Base-by-base conservation (phyloP, 2,888 invertebrate genomes). In the Isoperla grammatica region DNA sequence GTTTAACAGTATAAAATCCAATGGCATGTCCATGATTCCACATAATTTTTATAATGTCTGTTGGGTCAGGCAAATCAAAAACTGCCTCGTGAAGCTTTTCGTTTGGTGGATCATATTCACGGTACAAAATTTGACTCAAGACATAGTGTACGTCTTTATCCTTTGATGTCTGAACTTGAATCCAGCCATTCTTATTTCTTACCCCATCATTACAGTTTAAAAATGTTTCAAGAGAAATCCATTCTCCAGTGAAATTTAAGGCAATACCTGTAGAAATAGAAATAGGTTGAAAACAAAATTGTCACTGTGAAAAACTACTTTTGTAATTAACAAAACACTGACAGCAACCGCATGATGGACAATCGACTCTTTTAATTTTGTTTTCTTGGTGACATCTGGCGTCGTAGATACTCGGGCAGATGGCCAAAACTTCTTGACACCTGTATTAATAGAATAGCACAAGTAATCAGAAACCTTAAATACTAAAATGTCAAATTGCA, bases 1-100 rank as follows among this genome's bases (percentile, higher is more conserved):
- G 68, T 68, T 74, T 75, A 9, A 74, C 62, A 0, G 72, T 72
- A 61, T 74, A 75, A 67, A 75, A 63, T 43, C 63, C 63, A 39
- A 61, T 55, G 5, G 61, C 61, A 46, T 40, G 45, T n/a, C 57
- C 55, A n/a, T 58, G 35, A 13, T 50, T n/a, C 61, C 61, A 63
- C 3, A 61, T n/a, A 6, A 63, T 48, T 17, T 46, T 57, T 12
- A 61, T 54, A 2, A 56, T 13, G 50, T 63, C 63, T 23, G 42
- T 35, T 23, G 59, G 46, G 39, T 63, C 63, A 22, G 63, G 63
- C 17, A 49, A 12, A 29, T 63, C 63, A 49, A 61, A 63, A 2
- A 60, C 23, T 4, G 49, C 50, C 29, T 59, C 60, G 22, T 40
- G 50, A 3, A 6, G 19, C 4, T 59, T 57, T 23, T 17, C 20